phyloP scores from a whole-genome alignment of 1,140 invertebrate genomes.

The Pollicipes pollicipes region DNA sequence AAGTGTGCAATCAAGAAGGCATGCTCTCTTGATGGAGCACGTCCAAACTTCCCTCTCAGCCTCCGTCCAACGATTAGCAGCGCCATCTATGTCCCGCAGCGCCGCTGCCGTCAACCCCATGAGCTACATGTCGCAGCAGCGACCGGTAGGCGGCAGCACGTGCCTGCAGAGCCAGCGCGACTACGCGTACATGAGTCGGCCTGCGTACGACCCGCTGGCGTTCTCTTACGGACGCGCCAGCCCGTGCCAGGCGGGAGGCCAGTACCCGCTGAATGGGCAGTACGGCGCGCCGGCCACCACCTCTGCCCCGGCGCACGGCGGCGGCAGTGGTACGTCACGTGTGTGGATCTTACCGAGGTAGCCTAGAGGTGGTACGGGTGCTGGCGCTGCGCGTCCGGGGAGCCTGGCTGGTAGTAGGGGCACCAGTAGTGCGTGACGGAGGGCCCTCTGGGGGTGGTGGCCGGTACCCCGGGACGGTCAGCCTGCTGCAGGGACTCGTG shows the following conservation, averaged over 20 bases:
- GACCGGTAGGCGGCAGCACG: not conserved
- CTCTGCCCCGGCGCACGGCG: no score
- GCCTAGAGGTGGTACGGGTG: no score
- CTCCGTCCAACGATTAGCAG: not conserved
- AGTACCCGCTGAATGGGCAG: not conserved
- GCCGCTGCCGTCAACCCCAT: not conserved
- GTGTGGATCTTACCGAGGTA: no score
- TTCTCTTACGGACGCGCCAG: constrained; percentile 13
- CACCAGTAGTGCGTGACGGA: no score
- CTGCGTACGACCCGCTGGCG: constrained; percentile 12
- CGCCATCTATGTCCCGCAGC: not conserved
- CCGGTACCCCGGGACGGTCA: no score
- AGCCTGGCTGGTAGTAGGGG: no score
- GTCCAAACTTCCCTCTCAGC: no score
- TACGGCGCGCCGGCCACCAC: not conserved
- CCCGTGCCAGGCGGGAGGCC: not conserved
- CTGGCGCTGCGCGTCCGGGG: no score
- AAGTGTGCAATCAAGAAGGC: no score
- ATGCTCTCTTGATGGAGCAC: no score
- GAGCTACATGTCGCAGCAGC: not conserved
- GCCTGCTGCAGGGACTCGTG: no score
- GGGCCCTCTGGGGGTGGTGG: no score
- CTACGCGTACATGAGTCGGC: constrained; percentile 16
- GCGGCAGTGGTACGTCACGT: not conserved
- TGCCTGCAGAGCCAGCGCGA: constrained; percentile 6